Evolutionary conservation across 2,797 vertebrate genomes (phyloP).

Genomic region (Syncerus caffer): DNA sequence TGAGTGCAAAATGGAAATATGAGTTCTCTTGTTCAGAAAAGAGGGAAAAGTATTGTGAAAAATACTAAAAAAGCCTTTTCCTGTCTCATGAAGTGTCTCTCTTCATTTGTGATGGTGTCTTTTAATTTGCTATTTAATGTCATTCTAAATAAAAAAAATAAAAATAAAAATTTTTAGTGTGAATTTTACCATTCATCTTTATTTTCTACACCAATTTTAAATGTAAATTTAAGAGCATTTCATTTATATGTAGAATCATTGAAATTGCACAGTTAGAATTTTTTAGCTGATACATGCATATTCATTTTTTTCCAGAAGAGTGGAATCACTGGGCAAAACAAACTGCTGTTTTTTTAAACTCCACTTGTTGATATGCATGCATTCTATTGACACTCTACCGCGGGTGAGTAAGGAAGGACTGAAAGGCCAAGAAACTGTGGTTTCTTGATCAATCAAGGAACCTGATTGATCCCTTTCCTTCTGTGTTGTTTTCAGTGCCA

Average conservation of each 20-base stretch:
- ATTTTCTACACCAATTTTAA: neutral
- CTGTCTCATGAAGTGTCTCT: neutral
- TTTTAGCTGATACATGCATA: neutral
- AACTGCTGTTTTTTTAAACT: neutral
- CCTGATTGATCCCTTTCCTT: neutral
- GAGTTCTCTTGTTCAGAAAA: neutral
- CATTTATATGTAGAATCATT: neutral
- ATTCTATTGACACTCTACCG: neutral
- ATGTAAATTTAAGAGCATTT: constrained; percentile 14
- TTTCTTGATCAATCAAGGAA: no score
- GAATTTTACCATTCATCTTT: neutral
- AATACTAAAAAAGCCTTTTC: neutral
- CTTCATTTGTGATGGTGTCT: neutral
- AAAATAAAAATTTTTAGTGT: neutral
- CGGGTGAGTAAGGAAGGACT: neutral
- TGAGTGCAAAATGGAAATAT: neutral
- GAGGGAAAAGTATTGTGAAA: neutral
- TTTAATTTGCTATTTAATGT: constrained; percentile 9
- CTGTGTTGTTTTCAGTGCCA: neutral
- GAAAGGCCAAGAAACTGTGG: neutral
- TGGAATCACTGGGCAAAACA: neutral
- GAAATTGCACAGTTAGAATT: neutral
- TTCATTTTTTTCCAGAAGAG: neutral
- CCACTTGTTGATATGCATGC: neutral
- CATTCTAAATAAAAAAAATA: neutral